These are phyloP conservation scores for Mythimna lalbum DNA, from an alignment of 2,888 invertebrate genomes.

Conservation along the genomic window DNA sequence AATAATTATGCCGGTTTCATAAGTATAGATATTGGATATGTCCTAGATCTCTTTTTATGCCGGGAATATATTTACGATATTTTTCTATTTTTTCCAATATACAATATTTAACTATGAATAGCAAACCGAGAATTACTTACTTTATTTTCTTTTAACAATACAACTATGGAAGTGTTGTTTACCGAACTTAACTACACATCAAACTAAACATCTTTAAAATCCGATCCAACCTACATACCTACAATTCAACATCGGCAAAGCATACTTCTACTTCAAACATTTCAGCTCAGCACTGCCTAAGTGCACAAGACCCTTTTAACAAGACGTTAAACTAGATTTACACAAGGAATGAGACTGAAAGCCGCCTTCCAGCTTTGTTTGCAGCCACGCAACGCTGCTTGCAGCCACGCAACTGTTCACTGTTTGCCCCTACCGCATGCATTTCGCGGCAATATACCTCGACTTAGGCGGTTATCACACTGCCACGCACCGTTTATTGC, in stretches of 20 bases:
- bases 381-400: conserved; percentile 38
- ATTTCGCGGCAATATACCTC: conserved; percentile 52
- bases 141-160: neutral
- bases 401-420: conserved; percentile 20
- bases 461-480: no score
- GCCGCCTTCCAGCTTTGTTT: conserved; percentile 49
- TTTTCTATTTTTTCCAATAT: no score
- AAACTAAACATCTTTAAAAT: conserved; percentile 25
- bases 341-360: conserved; percentile 62
- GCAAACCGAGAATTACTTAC: neutral
- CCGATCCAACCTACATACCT: conserved; percentile 5
- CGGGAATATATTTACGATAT: no score
- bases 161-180: neutral
- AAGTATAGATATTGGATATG: no score
- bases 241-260: conserved; percentile 15
- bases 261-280: conserved; percentile 46
- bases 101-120: no score
- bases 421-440: conserved; percentile 51
- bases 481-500: no score
- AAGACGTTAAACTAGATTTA: conserved; percentile 66
- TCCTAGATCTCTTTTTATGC: no score
- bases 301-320: conserved; percentile 64
- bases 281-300: conserved; percentile 44
- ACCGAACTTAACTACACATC: neutral
- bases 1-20: no score